These are phyloP conservation scores for Ridgeia piscesae DNA, from an alignment of 1,140 invertebrate genomes.

Conservation along the genomic window DNA sequence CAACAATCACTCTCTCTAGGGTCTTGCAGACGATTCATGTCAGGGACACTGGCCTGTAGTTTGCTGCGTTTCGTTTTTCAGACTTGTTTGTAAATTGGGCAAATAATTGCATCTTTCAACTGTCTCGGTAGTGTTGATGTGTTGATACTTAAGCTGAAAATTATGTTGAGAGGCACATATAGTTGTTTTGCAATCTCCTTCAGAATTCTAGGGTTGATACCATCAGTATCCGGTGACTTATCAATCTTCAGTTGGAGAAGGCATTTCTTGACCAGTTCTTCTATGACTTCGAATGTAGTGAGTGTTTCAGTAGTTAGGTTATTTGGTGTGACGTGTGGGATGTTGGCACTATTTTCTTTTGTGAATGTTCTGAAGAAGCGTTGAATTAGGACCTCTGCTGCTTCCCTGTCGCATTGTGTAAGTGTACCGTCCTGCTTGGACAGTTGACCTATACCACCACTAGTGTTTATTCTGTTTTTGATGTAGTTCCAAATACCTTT, in stretches of 20 bases:
- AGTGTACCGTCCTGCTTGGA: neutral
- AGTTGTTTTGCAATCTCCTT: neutral
- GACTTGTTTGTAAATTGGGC: conserved; percentile 7
- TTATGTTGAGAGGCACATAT: neutral
- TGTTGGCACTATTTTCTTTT: neutral
- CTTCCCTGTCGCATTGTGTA: neutral
- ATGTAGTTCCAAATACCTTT: neutral
- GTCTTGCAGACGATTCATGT: too few species aligned
- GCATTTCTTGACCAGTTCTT: neutral
- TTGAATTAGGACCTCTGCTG: neutral
- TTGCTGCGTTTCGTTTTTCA: neutral
- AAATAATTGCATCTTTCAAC: neutral
- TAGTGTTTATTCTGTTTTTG: neutral
- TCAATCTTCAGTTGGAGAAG: neutral
- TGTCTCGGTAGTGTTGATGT: neutral
- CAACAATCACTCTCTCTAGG: too few species aligned
- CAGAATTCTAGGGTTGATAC: neutral
- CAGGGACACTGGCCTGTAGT: too few species aligned
- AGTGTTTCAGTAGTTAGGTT: neutral
- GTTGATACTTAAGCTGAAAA: neutral
- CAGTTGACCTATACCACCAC: neutral
- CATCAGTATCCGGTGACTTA: conserved; percentile 16
- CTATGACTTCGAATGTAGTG: neutral
- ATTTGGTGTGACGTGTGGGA: neutral
- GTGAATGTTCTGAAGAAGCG: neutral